Evolutionary conservation across 2,797 vertebrate species (phyloP).

Genomic region (Sebastes flavidus): DNA sequence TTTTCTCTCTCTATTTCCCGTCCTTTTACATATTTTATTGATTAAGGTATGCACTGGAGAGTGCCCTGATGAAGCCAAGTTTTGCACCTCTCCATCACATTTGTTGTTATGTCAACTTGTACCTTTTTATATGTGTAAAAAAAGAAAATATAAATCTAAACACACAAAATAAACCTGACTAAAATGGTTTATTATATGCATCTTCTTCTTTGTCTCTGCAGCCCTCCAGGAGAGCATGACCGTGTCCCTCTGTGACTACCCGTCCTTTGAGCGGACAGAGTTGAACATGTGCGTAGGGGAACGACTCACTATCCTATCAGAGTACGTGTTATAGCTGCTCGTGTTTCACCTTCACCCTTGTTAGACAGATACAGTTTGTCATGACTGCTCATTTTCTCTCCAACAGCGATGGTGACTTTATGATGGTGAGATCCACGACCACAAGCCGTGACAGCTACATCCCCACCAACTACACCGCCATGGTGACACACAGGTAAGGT

Average conservation of each 20-base stretch:
- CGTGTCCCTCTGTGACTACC: slow-evolving; percentile 85
- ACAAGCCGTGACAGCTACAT: slow-evolving; percentile 82
- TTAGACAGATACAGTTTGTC: neutral
- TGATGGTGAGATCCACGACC: slow-evolving; percentile 81
- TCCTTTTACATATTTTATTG: no score
- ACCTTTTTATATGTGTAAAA: no score
- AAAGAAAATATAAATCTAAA: no score
- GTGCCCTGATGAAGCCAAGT: no score
- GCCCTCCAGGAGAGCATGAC: slow-evolving; percentile 53
- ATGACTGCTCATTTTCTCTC: neutral
- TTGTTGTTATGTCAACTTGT: no score
- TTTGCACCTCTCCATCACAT: no score
- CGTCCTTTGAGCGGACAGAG: slow-evolving; percentile 49
- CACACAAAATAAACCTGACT: neutral
- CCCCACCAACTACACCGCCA: slow-evolving; percentile 84
- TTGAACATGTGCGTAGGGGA: slow-evolving; percentile 84
- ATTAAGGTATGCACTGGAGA: no score
- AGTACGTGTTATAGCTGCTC: slow-evolving; percentile 77
- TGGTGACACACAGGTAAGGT: slow-evolving; percentile 83
- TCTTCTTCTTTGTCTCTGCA: slow-evolving; percentile 25
- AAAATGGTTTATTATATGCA: neutral
- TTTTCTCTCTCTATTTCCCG: neutral
- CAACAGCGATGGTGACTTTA: slow-evolving; percentile 87
- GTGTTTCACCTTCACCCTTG: neutral
- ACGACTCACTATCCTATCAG: slow-evolving; percentile 81